These are phyloP conservation scores for Callaeas wilsoni DNA, from an alignment of 2,113 vertebrate species.

Conservation along the genomic window DNA sequence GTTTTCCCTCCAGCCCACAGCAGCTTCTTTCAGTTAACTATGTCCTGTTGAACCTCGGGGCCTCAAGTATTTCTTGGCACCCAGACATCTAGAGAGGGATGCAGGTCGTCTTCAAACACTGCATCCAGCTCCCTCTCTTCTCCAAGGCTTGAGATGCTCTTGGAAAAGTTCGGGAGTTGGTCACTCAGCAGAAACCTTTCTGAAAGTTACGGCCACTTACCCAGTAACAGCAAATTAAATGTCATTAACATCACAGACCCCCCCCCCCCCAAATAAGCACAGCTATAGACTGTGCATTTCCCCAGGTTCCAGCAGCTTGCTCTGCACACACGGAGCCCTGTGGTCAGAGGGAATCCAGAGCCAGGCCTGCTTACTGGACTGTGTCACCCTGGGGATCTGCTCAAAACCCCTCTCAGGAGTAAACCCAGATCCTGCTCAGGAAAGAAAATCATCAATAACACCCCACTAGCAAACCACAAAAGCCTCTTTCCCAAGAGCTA, in stretches of 20 bases:
- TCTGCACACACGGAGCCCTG: background rate
- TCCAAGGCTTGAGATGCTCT: background rate
- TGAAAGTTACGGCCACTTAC: background rate
- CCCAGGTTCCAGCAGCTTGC: background rate
- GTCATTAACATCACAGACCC: background rate
- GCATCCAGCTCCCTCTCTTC: background rate
- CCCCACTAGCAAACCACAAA: background rate
- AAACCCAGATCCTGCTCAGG: background rate
- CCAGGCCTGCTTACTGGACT: background rate
- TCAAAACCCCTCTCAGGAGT: background rate
- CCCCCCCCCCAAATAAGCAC: background rate
- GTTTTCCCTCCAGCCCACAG: background rate
- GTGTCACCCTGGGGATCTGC: background rate
- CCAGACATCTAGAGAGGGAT: rapidly evolving
- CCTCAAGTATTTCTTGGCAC: background rate
- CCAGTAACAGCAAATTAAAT: background rate
- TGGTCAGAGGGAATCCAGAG: background rate
- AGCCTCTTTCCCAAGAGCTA: constrained; percentile 8
- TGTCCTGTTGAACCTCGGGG: background rate
- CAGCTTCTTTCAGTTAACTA: background rate
- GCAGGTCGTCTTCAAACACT: background rate
- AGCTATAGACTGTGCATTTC: background rate
- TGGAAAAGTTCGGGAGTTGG: background rate
- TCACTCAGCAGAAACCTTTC: background rate
- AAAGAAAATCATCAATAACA: background rate